phyloP scores from a whole-genome alignment of 2,113 vertebrate genomes.

The Mugil cephalus region DNA sequence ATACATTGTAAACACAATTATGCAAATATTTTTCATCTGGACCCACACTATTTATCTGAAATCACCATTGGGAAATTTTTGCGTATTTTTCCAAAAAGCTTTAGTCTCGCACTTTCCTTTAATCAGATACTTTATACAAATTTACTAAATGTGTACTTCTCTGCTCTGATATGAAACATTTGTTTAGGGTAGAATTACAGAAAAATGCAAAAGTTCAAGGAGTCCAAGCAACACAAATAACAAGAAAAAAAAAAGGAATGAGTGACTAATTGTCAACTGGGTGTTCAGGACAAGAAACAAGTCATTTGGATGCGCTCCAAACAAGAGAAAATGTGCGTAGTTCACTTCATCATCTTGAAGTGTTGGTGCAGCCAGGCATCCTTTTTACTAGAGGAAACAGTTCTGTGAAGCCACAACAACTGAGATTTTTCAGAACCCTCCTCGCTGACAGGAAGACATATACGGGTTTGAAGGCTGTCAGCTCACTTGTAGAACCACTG shows the following conservation, averaged over 20 bases:
- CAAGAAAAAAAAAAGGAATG: background rate
- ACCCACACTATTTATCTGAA: slow-evolving; percentile 18
- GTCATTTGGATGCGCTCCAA: background rate
- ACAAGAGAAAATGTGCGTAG: background rate
- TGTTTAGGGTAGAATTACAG: background rate
- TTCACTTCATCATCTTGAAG: background rate
- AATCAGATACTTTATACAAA: background rate
- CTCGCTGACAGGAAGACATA: slow-evolving; percentile 26
- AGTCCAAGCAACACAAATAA: slow-evolving; percentile 13
- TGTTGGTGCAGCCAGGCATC: background rate
- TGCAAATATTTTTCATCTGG: slow-evolving; percentile 35
- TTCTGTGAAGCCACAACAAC: slow-evolving; percentile 13
- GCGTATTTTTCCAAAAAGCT: slow-evolving; percentile 15
- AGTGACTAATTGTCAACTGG: background rate
- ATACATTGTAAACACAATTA: slow-evolving; percentile 60
- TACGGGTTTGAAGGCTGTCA: slow-evolving; percentile 43
- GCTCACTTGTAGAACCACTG: slow-evolving; percentile 41
- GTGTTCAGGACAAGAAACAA: background rate
- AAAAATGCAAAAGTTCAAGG: background rate
- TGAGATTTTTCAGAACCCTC: background rate
- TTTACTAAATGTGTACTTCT: background rate
- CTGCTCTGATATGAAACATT: background rate
- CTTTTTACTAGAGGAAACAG: background rate
- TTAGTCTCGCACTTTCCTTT: slow-evolving; percentile 9
- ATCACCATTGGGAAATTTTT: slow-evolving; percentile 3